These are phyloP conservation scores for Hippocampus kuda DNA, from an alignment of 2,797 vertebrate species.

Conservation along the genomic window DNA sequence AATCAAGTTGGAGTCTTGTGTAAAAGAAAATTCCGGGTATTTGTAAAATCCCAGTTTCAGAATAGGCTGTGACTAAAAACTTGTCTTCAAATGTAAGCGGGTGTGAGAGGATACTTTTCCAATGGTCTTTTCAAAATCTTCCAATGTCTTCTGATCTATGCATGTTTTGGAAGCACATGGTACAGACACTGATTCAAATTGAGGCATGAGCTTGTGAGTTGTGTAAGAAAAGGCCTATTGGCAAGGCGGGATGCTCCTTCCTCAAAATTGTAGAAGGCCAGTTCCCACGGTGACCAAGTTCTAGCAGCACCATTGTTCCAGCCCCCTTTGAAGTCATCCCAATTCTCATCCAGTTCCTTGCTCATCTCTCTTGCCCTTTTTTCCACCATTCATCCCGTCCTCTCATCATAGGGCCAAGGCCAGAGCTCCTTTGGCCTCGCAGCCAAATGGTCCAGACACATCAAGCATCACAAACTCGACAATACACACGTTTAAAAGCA, in stretches of 20 bases:
- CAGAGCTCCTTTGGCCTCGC: conserved; percentile 38
- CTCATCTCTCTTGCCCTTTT: conserved; percentile 15
- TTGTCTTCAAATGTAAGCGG: too few species aligned
- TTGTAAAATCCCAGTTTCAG: too few species aligned
- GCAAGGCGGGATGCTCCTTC: conserved; percentile 18
- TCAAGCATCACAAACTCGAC: conserved; percentile 30
- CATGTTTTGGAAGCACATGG: too few species aligned
- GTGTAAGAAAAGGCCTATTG: not conserved
- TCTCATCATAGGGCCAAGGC: conserved; percentile 28
- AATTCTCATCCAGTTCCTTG: conserved; percentile 3
- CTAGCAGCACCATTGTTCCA: conserved; percentile 51
- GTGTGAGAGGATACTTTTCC: too few species aligned
- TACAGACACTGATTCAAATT: conserved; percentile 2
- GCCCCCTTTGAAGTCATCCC: conserved; percentile 46
- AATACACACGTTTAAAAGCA: conserved; percentile 10
- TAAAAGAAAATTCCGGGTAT: too few species aligned
- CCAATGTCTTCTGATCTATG: too few species aligned
- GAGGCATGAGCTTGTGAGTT: conserved; percentile 5
- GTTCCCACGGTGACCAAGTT: conserved; percentile 58
- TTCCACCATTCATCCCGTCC: conserved; percentile 8
- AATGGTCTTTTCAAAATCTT: too few species aligned
- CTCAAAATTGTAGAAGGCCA: conserved; percentile 35
- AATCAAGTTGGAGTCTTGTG: too few species aligned
- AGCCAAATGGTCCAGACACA: conserved; percentile 37
- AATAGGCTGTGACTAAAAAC: too few species aligned